Base-by-base conservation (phyloP, 1,140 invertebrate genomes). In the Chymomyza costata region DNA sequence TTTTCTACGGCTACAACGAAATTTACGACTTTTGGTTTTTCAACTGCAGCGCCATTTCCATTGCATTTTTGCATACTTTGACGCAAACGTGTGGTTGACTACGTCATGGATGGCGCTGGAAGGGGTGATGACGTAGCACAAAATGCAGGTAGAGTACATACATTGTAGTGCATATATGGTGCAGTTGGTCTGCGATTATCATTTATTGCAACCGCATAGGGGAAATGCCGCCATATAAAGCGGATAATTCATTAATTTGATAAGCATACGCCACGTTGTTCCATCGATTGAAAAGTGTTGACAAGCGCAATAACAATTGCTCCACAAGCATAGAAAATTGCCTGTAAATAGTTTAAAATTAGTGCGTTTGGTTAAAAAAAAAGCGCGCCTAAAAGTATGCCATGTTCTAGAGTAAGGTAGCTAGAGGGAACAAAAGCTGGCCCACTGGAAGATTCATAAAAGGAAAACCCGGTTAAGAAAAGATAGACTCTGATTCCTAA, bases 161-260 rank as follows among this genome's bases (percentile, higher is more conserved):
- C 10, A 28, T 28, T 6, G 25, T 6, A 6, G 5, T 28, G 5
- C 10, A 28, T 28, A 28, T 28, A 28, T 28, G 10, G 25, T 7
- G 40, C 30, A 43, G 14, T 49, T 30, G 54, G 56, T 41, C n/a
- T n/a, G 47, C 66, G 66, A 76, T 76, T 76, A 76, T 76, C 71
- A 76, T 76, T 80, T 80, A 78, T 80, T 80, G 73, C 67, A 80
- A 80, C 73, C 73, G 59, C 73, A 78, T 67, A 52, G 38, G 61
- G 48, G 52, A 47, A 18, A 41, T 39, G 40, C n/a, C 48, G 54
- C 54, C 56, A 68, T 68, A 55, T 49, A 64, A 60, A 45, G 64
- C 53, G 67, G 64, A 56, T 80, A 81, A 73, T 80, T 73, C 74
- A 68, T 73, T 81, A 80, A 80, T 80, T 80, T 80, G 68, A 80